Base-by-base conservation (phyloP, 1,140 invertebrate species). In the Pseudomyrmex cubaensis region DNA sequence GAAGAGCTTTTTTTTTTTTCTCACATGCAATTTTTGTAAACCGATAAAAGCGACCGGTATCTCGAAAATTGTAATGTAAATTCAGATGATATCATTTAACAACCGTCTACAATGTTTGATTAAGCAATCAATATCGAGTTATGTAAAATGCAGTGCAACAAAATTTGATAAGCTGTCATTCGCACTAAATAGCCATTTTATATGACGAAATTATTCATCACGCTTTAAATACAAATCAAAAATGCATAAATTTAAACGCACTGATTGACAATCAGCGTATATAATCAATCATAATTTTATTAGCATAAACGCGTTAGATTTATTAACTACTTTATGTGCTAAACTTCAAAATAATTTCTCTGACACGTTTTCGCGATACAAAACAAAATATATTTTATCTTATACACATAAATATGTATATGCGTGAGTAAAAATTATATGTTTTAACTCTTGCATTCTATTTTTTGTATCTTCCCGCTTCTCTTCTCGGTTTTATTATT, bases 131-230 rank as follows among this genome's bases (percentile, higher is more conserved):
- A 77, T 77, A 46, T 69, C 66, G 5, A 20, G 15, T 12, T 64
- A 35, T 17, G 20, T 20, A 44, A 77, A 77, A 77, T 17, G 62
- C 17, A 17, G 1, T 56, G 48, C 25, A 74, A 74, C 46, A 50
- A 50, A 35, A 25, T 75, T 75, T 54, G 35, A 17, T 46, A 54
- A 67, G 56, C 10, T 69, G 63, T 77, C 75, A 69, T 69, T 67
- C 15, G 20, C 63, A 77, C 25, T 56, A 77, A 77, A 57, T 56
- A 5, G 17, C 13, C 17, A 56, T 46, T 77, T 77, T 67, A 56
- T 22, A 7, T 69, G 63, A 13, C 8, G 54, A 77, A 67, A 67
- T 77, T 67, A 59, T 77, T 77, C 22, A 77, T 77, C n/a, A 56
- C 25, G 56, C 25, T 67, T 56, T 67, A 77, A 3, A 54, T 20